These are phyloP conservation scores for Ageneiosus marmoratus DNA, from an alignment of 2,113 vertebrate genomes.

Conservation along the genomic window DNA sequence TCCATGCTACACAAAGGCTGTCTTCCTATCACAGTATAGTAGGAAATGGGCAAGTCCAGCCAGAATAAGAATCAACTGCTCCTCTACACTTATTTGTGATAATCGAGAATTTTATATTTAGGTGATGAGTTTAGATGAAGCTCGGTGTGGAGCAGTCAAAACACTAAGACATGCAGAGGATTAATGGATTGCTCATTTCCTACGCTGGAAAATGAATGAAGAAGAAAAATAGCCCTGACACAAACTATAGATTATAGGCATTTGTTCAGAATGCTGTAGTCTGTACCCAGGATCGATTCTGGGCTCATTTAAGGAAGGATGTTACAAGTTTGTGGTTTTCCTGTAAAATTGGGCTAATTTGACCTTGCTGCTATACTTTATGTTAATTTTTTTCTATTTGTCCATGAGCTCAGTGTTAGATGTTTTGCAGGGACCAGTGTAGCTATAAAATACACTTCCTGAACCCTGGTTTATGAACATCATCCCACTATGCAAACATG, in stretches of 20 bases:
- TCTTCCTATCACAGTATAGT: neutral
- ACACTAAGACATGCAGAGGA: neutral
- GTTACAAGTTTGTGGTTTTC: neutral
- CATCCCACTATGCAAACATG: neutral
- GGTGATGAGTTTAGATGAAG: slow-evolving; percentile 1
- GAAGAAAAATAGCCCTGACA: neutral
- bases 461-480: neutral
- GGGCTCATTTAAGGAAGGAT: neutral
- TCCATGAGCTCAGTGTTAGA: neutral
- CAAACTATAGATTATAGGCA: neutral
- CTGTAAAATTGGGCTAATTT: neutral
- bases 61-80: neutral
- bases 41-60: neutral
- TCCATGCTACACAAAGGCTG: neutral
- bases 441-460: neutral
- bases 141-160: neutral
- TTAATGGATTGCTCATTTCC: neutral
- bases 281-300: neutral
- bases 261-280: neutral
- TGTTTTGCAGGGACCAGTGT: neutral
- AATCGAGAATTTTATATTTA: neutral
- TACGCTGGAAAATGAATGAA: neutral
- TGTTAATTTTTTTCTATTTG: neutral
- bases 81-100: neutral
- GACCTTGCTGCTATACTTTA: neutral